Percentiles rank a stretch among this genome's conserved stretches.
Conservation (phyloP, 2,888 invertebrate genomes). For the Mongoloraphidia duomilia region DNA sequence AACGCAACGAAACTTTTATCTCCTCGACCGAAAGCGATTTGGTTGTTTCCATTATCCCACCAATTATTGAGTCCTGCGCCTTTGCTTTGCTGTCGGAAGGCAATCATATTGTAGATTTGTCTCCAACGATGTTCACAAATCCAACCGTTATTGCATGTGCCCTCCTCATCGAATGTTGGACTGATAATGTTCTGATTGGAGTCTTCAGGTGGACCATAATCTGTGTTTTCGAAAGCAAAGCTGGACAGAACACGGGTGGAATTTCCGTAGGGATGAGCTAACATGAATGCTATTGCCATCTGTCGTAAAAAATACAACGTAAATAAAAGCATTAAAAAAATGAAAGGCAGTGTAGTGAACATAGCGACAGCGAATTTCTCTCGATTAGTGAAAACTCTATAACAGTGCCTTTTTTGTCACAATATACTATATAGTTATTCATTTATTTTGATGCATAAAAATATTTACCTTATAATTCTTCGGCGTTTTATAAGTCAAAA, state of each 20-base stretch:
- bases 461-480: slow-evolving; percentile 46
- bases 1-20: too few relatives aligned
- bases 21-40: slow-evolving; percentile 28
- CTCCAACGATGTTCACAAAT: slow-evolving; percentile 29
- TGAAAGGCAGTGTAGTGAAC: too few relatives aligned
- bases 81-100: slow-evolving; percentile 25
- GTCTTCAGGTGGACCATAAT: slow-evolving; percentile 28
- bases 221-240: slow-evolving; percentile 26
- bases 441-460: too few relatives aligned
- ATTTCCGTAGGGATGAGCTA: slow-evolving; percentile 67
- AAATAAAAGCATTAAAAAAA: too few relatives aligned
- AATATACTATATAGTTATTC: too few relatives aligned
- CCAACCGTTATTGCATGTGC: slow-evolving; percentile 27
- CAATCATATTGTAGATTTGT: slow-evolving; percentile 27
- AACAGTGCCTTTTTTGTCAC: too few relatives aligned
- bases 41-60: slow-evolving; percentile 33
- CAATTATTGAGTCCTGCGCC: slow-evolving; percentile 25
- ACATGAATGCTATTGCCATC: slow-evolving; percentile 70
- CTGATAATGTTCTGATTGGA: slow-evolving; percentile 10
- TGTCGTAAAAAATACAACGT: slow-evolving; percentile 8
- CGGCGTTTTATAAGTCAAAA: slow-evolving; percentile 53
- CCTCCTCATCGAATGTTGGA: slow-evolving; percentile 26
- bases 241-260: slow-evolving; percentile 42
- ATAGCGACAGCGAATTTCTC: too few relatives aligned
- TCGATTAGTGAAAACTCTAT: too few relatives aligned